A percentile compares a stretch with the other conserved stretches of the same genome.
phyloP scores from a whole-genome alignment of 2,113 vertebrate genomes.

The Alosa alosa region DNA sequence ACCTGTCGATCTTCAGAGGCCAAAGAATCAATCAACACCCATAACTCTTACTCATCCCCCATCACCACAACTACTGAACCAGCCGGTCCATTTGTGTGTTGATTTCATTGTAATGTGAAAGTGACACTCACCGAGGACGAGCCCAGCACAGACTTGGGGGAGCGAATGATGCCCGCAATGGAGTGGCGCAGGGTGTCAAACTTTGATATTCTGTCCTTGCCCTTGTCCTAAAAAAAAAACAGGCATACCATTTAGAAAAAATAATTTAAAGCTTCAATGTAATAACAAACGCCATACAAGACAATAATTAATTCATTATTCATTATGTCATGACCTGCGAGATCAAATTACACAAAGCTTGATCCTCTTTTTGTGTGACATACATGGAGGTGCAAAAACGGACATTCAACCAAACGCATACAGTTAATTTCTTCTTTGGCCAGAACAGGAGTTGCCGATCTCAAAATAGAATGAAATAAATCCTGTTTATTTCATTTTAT shows the following conservation, averaged over 20 bases:
- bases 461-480: not conserved
- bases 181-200: conserved; percentile 95
- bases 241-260: not conserved
- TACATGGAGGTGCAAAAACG: not conserved
- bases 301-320: too few relatives aligned
- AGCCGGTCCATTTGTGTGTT: too few relatives aligned
- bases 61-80: not conserved
- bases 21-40: too few relatives aligned
- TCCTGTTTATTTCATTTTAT: not conserved
- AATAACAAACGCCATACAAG: not conserved
- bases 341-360: not conserved
- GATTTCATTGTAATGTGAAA: not conserved
- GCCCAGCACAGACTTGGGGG: conserved; percentile 84
- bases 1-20: too few relatives aligned
- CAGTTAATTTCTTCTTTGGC: not conserved
- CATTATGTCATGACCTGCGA: not conserved
- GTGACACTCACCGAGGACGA: conserved; percentile 84
- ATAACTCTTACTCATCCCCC: too few relatives aligned
- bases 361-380: not conserved
- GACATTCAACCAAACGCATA: not conserved
- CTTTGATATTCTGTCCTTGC: conserved; percentile 87
- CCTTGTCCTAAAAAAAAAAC: conserved; percentile 77
- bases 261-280: not conserved
- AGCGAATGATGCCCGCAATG: conserved; percentile 91
- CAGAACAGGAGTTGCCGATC: not conserved